Evolutionary conservation across 1,140 invertebrate genomes (phyloP).

Genomic region (Drosophila suzukii): DNA sequence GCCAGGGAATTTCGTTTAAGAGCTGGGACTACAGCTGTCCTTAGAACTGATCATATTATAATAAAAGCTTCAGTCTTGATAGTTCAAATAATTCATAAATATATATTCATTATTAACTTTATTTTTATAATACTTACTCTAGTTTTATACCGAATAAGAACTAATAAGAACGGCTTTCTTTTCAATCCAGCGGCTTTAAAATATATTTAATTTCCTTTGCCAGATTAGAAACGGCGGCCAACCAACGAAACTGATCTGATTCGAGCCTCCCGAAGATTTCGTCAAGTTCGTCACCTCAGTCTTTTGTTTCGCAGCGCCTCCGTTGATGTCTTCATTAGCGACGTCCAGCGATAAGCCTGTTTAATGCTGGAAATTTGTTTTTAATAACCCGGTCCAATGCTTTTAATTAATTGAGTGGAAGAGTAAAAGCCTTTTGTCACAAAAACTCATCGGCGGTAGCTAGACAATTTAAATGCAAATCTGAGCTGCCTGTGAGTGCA

Average conservation of each 20-base stretch:
- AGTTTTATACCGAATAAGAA: not conserved
- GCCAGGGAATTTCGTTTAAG: slow-evolving; percentile 1
- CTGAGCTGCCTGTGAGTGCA: slow-evolving; percentile 59
- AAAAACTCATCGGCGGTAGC: slow-evolving; percentile 50
- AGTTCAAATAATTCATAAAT: no score
- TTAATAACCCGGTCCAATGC: slow-evolving; percentile 67
- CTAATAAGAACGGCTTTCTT: not conserved
- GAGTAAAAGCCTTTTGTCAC: slow-evolving; percentile 53
- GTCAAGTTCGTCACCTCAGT: slow-evolving; percentile 72
- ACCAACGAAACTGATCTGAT: not conserved
- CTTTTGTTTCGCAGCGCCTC: slow-evolving; percentile 69
- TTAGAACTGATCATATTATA: no score
- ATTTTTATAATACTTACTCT: no score
- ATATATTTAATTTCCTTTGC: slow-evolving; percentile 4
- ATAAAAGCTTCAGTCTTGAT: no score
- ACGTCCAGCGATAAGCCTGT: slow-evolving; percentile 45
- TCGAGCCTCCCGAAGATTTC: slow-evolving; percentile 15
- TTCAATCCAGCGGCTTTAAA: not conserved
- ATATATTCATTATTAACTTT: no score
- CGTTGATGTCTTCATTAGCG: slow-evolving; percentile 70
- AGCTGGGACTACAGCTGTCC: not conserved
- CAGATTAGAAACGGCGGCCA: not conserved
- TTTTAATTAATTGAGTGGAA: slow-evolving; percentile 69
- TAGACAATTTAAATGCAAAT: slow-evolving; percentile 74
- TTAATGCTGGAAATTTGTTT: slow-evolving; percentile 65